phyloP scores from a whole-genome alignment of 2,888 invertebrate species.

The Enchytraeus crypticus region DNA sequence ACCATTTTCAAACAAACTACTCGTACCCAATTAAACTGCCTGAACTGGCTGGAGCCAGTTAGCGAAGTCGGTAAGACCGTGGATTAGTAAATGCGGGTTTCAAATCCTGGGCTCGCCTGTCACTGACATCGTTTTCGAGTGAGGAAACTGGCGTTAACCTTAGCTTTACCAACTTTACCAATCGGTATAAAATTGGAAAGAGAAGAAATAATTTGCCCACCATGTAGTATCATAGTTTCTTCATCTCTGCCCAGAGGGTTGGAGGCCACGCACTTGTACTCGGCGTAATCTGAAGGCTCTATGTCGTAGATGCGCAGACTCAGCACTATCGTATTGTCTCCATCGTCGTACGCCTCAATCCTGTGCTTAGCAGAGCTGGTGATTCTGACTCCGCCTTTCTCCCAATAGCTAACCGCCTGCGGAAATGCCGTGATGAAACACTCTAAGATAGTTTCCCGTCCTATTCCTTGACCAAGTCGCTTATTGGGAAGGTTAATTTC shows the following conservation, averaged over 20 bases:
- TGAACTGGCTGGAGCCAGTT: too few species aligned
- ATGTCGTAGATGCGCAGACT: constrained; percentile 21
- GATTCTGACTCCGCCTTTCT: constrained; percentile 31
- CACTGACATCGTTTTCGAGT: too few species aligned
- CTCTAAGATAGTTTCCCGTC: constrained; percentile 40
- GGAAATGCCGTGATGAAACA: constrained; percentile 40
- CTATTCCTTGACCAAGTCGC: constrained; percentile 34
- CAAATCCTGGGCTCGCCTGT: too few species aligned
- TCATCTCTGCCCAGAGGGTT: constrained; percentile 21
- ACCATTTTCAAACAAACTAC: too few species aligned
- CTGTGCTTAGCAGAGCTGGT: constrained; percentile 32
- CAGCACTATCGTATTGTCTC: constrained; percentile 20
- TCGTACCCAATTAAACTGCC: too few species aligned
- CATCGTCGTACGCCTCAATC: constrained; percentile 33
- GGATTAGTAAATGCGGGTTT: too few species aligned
- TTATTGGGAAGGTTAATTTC: constrained; percentile 36
- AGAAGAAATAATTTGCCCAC: too few species aligned
- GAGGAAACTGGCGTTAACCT: too few species aligned
- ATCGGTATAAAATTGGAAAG: too few species aligned
- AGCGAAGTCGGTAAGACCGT: too few species aligned
- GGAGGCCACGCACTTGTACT: constrained; percentile 23
- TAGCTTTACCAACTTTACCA: too few species aligned
- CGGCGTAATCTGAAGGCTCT: constrained; percentile 16
- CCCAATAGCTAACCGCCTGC: constrained; percentile 35
- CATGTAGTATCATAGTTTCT: constrained; percentile 20